Evolutionary conservation across 2,888 invertebrate genomes (phyloP).

Genomic region (Chrysolina oricalcia): DNA sequence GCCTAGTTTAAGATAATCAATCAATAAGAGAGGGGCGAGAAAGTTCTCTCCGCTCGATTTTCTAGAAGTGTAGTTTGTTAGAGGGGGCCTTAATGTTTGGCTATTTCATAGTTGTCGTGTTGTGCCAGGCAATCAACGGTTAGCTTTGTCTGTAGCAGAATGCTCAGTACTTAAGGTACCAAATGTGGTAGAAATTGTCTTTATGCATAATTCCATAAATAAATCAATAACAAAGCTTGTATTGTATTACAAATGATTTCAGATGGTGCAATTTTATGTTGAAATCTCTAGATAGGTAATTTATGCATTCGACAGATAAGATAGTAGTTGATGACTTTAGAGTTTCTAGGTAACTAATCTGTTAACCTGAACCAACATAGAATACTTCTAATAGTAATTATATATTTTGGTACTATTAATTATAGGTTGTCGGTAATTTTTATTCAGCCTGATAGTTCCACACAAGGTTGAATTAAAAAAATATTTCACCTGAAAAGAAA

Average conservation of each 20-base stretch:
- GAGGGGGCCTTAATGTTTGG: slow-evolving; percentile 71
- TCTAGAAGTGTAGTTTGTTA: slow-evolving; percentile 66
- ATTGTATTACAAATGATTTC: neutral
- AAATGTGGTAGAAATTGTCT: slow-evolving; percentile 56
- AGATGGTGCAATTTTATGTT: slow-evolving; percentile 27
- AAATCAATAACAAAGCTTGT: slow-evolving; percentile 47
- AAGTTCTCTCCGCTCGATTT: slow-evolving; percentile 33
- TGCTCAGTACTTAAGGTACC: slow-evolving; percentile 61
- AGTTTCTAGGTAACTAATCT: neutral
- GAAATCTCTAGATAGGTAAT: slow-evolving; percentile 17
- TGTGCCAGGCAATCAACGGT: slow-evolving; percentile 71
- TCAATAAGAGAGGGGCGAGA: slow-evolving; percentile 56
- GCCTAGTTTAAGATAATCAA: slow-evolving; percentile 60
- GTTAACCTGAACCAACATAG: too few relatives aligned
- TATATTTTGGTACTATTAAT: too few relatives aligned
- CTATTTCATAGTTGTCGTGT: slow-evolving; percentile 71
- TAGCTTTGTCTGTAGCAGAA: slow-evolving; percentile 66
- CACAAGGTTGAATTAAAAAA: too few relatives aligned
- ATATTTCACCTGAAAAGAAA: too few relatives aligned
- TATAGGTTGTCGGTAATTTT: too few relatives aligned
- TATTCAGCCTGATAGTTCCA: too few relatives aligned
- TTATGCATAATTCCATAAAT: slow-evolving; percentile 52
- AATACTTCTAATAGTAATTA: too few relatives aligned
- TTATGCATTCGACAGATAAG: slow-evolving; percentile 4
- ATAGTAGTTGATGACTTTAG: neutral